Conservation (phyloP, 2,113 vertebrate species). For the Scopus umbretta region DNA sequence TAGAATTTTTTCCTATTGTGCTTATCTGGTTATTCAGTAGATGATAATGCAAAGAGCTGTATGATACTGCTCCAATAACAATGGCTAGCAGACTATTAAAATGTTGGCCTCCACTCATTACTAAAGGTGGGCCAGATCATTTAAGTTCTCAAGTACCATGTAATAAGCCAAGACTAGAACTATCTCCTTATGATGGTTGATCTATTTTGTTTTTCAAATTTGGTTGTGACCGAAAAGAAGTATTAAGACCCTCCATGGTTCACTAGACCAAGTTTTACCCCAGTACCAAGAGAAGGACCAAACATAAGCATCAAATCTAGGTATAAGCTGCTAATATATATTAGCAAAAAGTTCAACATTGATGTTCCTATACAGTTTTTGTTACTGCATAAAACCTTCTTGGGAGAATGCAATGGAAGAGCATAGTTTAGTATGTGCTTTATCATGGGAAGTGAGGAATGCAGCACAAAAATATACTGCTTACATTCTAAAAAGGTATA, state of each 20-base stretch:
- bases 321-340: not conserved
- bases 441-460: not conserved
- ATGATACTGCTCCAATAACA: not conserved
- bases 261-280: not conserved
- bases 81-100: not conserved
- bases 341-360: not conserved
- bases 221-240: not conserved
- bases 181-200: not conserved
- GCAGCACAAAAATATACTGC: not conserved
- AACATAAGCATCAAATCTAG: not conserved
- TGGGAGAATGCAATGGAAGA: not conserved
- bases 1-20: not conserved
- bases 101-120: not conserved
- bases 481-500: not conserved
- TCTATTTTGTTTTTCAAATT: not conserved
- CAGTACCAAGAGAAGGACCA: not conserved
- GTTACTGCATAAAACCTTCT: not conserved
- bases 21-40: not conserved
- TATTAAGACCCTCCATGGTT: not conserved
- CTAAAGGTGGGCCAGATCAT: not conserved
- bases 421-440: not conserved
- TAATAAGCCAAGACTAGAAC: not conserved
- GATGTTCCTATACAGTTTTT: not conserved
- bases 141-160: not conserved
- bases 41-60: not conserved